Evolutionary conservation across 2,888 invertebrate species (phyloP), one percentile per base, ranked within the genome.

Genomic region (Thereva nobilitata): DNA sequence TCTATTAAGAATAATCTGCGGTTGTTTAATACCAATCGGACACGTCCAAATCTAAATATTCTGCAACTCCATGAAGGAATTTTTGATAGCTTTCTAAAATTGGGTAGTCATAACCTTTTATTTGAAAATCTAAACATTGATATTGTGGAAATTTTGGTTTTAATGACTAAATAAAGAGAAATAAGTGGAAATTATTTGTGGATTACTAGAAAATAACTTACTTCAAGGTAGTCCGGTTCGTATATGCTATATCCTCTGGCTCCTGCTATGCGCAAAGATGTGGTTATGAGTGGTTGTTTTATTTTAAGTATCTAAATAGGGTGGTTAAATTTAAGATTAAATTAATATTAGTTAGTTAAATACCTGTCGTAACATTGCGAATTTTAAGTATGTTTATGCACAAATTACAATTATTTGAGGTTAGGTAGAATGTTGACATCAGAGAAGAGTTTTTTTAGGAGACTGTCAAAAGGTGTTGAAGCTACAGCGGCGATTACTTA

Each of bases 71-170:
- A 74, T 93, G 89, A 42, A 95, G 82, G 76, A 89, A 89, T 73
- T 86, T 87, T 76, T 92, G 92, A 76, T 88, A 95, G 70, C 83
- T 87, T 81, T 96, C 96, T 63, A 97, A 78, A 4, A 91, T 74
- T 4, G 92, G 85, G 80, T 84, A 96, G 77, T 93, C 92, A 78
- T 94, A 92, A 1, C 94, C 91, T 75, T 86, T 90, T 50, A 96
- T 79, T 80, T 91, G 89, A 34, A 97, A 82, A 78, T 92, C 92
- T 9, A 96, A 75, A 9, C 84, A 83, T 69, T 90, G 88, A 79
- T 92, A 90, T 9, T 88, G 81, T 2, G 92, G 91, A 71, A 87
- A 85, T 78, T 89, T 87, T 0, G 90, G 80, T 68, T 79, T 78
- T 0, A 81, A 72, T 3, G 77, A 77, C 80, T 80, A 65, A 12